Evolutionary conservation across 2,888 invertebrate species (phyloP).

Genomic region (Idaea biselata): DNA sequence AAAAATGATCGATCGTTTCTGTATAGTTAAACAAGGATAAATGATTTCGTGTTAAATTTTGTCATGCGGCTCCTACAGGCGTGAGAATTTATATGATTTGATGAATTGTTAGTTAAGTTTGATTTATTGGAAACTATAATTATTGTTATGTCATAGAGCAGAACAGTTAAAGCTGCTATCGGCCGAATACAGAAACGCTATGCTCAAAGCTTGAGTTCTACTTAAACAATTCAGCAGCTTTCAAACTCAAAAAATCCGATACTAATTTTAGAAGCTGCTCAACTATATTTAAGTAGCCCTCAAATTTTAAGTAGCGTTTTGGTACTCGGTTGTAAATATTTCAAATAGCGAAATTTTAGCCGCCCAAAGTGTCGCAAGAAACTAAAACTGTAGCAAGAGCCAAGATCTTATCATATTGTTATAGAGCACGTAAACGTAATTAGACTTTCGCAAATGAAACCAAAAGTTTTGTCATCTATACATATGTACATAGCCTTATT

Average conservation of each 20-base stretch:
- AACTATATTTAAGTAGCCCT: too few species aligned
- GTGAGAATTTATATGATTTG: slow-evolving; percentile 17
- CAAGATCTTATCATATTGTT: slow-evolving; percentile 41
- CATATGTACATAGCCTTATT: too few species aligned
- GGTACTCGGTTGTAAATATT: too few species aligned
- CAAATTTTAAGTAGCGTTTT: too few species aligned
- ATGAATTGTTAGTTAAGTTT: not conserved
- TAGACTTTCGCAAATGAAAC: slow-evolving; percentile 47
- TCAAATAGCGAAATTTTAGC: slow-evolving; percentile 36
- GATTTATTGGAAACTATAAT: not conserved
- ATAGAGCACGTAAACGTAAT: slow-evolving; percentile 32
- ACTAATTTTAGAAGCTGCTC: too few species aligned
- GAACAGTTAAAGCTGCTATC: not conserved
- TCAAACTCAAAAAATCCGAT: not conserved
- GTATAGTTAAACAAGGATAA: slow-evolving; percentile 16
- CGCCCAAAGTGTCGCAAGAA: slow-evolving; percentile 31
- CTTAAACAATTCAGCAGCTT: too few species aligned
- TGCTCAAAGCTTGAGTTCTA: too few species aligned
- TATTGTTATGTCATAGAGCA: not conserved
- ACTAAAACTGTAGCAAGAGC: slow-evolving; percentile 38
- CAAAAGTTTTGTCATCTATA: slow-evolving; percentile 26
- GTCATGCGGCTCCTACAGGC: slow-evolving; percentile 16
- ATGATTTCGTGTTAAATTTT: slow-evolving; percentile 12
- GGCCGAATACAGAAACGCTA: too few species aligned
- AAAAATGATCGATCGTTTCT: slow-evolving; percentile 20